These are phyloP conservation scores for Neoscelio sp. DNA, from an alignment of 2,888 invertebrate genomes.

Conservation along the genomic window DNA sequence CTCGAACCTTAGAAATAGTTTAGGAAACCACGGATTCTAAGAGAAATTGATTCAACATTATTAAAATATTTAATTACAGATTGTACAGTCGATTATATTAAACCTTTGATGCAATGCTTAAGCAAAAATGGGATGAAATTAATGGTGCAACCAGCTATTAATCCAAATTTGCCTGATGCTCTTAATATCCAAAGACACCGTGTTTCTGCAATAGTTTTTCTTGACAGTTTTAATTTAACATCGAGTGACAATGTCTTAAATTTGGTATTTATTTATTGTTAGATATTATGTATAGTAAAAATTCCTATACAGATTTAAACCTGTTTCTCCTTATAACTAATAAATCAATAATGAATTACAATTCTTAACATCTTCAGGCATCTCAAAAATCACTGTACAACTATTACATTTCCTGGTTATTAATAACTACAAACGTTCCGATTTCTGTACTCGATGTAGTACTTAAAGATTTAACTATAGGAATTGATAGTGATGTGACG, in stretches of 20 bases:
- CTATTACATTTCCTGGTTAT: slow-evolving; percentile 80
- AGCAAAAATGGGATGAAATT: slow-evolving; percentile 75
- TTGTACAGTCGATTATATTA: slow-evolving; percentile 67
- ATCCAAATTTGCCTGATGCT: slow-evolving; percentile 76
- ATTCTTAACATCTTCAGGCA: slow-evolving; percentile 71
- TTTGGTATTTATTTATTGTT: slow-evolving; percentile 71
- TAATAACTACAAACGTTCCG: slow-evolving; percentile 75
- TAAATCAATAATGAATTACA: slow-evolving; percentile 1
- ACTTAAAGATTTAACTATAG: slow-evolving; percentile 78
- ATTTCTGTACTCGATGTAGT: slow-evolving; percentile 76
- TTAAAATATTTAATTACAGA: slow-evolving; percentile 41
- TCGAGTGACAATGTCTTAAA: slow-evolving; percentile 78
- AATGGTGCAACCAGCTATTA: slow-evolving; percentile 76
- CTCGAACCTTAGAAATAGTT: no score
- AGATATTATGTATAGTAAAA: background rate
- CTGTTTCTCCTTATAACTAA: background rate
- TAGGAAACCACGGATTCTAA: no score
- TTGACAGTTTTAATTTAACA: slow-evolving; percentile 78
- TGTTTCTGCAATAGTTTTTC: slow-evolving; percentile 78
- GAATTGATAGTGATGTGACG: slow-evolving; percentile 81
- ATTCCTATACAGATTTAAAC: background rate
- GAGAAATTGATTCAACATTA: background rate
- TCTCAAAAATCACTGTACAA: slow-evolving; percentile 79
- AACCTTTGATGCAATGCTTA: slow-evolving; percentile 77
- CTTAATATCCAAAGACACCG: slow-evolving; percentile 76